phyloP scores from a whole-genome alignment of 2,113 vertebrate species.

The Amia ocellicauda region DNA sequence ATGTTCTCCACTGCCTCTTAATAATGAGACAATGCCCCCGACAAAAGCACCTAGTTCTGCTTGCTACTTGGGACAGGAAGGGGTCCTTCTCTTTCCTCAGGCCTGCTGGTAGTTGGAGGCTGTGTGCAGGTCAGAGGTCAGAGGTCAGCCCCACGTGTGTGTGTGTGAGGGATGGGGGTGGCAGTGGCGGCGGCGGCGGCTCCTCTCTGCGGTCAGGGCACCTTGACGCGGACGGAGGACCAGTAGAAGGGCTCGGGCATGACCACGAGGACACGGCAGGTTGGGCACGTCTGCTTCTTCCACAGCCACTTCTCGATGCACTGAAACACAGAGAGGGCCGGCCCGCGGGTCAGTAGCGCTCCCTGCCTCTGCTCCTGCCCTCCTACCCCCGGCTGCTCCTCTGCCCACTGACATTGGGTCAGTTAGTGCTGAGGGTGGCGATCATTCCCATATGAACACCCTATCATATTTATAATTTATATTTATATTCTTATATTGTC shows the following conservation, averaged over 20 bases:
- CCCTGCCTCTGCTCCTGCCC: too few relatives aligned
- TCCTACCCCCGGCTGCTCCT: too few relatives aligned
- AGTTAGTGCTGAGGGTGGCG: not conserved
- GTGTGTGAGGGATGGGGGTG: conserved; percentile 24
- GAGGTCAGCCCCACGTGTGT: conserved; percentile 18
- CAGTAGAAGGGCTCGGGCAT: conserved; percentile 44
- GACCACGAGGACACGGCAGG: conserved; percentile 32
- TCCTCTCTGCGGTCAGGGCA: conserved; percentile 40
- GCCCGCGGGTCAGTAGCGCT: too few relatives aligned
- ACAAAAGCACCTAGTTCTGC: too few relatives aligned
- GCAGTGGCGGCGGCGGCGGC: not conserved
- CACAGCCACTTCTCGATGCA: conserved; percentile 54
- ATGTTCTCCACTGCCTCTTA: too few relatives aligned
- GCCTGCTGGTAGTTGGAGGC: not conserved
- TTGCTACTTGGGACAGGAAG: too few relatives aligned
- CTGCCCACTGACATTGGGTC: too few relatives aligned
- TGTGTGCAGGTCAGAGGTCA: conserved; percentile 10
- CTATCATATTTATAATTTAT: too few relatives aligned
- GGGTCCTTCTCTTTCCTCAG: not conserved
- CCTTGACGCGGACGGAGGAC: conserved; percentile 41
- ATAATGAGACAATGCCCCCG: too few relatives aligned
- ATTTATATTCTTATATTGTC: too few relatives aligned
- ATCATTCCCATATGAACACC: too few relatives aligned
- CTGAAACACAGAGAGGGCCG: conserved; percentile 31
- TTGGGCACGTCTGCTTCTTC: conserved; percentile 46